Evolutionary conservation across 2,113 vertebrate species (phyloP).

Genomic region (Emydocephalus ijimae): DNA sequence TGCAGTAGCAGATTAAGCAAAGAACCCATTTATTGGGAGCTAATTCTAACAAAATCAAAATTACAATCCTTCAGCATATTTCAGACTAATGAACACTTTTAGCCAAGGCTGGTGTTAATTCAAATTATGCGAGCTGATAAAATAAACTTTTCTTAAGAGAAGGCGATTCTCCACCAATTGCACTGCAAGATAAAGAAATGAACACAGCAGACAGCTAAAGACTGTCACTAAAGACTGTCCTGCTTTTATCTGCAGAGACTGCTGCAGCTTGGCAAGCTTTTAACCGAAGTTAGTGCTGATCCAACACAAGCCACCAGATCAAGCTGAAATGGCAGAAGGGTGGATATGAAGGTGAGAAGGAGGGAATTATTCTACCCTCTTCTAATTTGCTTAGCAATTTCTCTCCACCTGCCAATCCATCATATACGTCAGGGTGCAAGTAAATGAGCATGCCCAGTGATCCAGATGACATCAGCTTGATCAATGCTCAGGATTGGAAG

Average conservation of each 20-base stretch:
- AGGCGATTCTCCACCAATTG: neutral
- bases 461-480: slow-evolving; percentile 70
- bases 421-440: slow-evolving; percentile 51
- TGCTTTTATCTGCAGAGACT: neutral
- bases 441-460: slow-evolving; percentile 70
- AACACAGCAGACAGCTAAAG: neutral
- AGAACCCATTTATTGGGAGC: neutral
- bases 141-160: neutral
- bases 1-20: no score
- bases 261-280: slow-evolving; percentile 16
- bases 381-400: slow-evolving; percentile 6
- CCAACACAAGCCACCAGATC: neutral
- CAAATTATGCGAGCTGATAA: neutral
- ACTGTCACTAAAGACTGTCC: neutral
- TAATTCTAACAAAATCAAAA: neutral
- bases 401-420: slow-evolving; percentile 58
- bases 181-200: neutral
- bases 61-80: neutral
- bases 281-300: neutral
- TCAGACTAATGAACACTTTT: neutral
- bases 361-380: neutral
- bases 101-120: neutral
- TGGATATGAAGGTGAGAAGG: neutral
- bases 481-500: slow-evolving; percentile 56
- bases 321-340: neutral